These are phyloP conservation scores for Cydia amplana DNA, from an alignment of 1,140 invertebrate species.

Conservation along the genomic window DNA sequence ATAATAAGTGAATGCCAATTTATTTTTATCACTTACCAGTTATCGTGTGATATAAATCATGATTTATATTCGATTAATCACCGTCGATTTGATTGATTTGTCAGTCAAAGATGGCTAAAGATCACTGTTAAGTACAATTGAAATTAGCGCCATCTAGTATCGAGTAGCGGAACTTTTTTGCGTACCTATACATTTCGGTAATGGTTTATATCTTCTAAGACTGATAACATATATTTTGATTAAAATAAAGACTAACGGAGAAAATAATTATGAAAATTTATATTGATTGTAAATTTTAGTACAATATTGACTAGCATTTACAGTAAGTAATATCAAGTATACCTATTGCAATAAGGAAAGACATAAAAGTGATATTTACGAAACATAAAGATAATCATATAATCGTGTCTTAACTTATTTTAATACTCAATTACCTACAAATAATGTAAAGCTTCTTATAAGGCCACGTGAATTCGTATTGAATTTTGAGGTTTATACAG, in stretches of 20 bases:
- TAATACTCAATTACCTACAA: neutral
- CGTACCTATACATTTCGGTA: neutral
- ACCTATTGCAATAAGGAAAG: conserved; percentile 3
- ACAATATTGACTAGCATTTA: no score
- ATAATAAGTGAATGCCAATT: neutral
- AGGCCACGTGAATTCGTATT: neutral
- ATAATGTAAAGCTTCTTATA: no score
- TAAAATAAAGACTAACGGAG: neutral
- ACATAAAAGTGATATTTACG: neutral
- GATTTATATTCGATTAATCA: conserved; percentile 22
- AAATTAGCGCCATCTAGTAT: neutral
- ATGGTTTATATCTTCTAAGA: no score
- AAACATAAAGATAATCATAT: neutral
- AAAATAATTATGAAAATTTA: neutral
- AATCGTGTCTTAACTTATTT: neutral
- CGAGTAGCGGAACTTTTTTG: neutral
- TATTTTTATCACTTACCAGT: neutral
- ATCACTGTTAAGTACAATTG: neutral
- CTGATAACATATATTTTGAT: no score
- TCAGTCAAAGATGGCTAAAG: neutral
- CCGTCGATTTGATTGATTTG: conserved; percentile 5
- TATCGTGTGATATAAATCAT: neutral
- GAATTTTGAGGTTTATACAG: neutral
- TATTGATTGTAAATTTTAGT: no score
- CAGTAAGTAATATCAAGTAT: no score